These are phyloP conservation scores for Eulacestoma nigropectus DNA, from an alignment of 2,113 vertebrate genomes.

Conservation along the genomic window DNA sequence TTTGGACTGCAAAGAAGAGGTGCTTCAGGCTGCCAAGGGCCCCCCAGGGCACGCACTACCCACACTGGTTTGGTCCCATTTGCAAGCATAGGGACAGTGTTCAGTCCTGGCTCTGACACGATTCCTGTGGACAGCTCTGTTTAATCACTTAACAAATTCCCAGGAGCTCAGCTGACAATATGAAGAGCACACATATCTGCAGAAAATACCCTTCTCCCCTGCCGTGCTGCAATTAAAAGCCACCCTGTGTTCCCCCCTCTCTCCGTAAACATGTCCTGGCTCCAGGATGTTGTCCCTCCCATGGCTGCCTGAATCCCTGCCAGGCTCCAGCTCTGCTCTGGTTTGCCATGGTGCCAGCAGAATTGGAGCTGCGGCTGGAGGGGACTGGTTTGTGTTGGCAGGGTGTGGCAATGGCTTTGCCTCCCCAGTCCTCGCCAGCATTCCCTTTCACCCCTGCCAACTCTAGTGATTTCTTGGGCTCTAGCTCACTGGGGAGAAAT, in stretches of 20 bases:
- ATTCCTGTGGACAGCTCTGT: not conserved
- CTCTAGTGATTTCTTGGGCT: not conserved
- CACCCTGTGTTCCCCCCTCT: not conserved
- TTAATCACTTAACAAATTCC: not conserved
- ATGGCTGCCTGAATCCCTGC: not conserved
- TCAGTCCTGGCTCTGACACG: not conserved
- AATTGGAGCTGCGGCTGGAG: not conserved
- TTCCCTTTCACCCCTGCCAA: not conserved
- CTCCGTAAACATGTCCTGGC: not conserved
- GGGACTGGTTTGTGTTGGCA: not conserved
- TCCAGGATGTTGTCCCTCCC: not conserved
- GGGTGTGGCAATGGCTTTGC: not conserved
- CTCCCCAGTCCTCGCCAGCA: accelerated
- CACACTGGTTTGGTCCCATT: not conserved
- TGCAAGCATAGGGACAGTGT: not conserved
- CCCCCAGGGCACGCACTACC: accelerated
- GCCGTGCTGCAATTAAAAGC: not conserved
- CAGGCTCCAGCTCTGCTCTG: not conserved
- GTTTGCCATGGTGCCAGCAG: not conserved
- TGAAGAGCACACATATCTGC: not conserved
- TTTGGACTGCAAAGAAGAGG: not conserved
- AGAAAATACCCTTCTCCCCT: not conserved
- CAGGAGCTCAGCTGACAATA: not conserved
- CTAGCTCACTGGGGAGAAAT: not conserved
- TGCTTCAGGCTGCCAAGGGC: not conserved